Base-by-base conservation (phyloP, 2,113 vertebrate species). In the Poecile atricapillus region DNA sequence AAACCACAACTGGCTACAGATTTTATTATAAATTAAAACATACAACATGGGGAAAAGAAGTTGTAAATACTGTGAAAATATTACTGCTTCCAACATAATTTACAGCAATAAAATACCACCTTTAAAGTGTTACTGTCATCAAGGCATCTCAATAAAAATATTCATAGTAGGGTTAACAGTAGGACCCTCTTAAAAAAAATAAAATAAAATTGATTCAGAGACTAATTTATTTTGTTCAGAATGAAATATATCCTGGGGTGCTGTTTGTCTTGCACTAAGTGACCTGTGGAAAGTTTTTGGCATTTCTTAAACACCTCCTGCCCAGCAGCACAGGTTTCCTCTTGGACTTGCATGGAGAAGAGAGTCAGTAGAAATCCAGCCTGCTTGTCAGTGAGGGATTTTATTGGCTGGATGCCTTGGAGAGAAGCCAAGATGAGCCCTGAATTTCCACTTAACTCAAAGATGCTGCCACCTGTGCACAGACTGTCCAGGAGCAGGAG, bases 211-310 rank as follows among this genome's bases (percentile, higher is more conserved):
- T 0, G 1, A 52, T n/a, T 20, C 14, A 35, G 23, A 46, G 15
- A 41, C 30, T 49, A 77, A 60, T n/a, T 55, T 16, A 13, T 53
- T 62, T 83, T 28, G 24, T 62, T 33, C 31, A 83, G 50, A 77
- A 33, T 12, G 1, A 84, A 81, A 68, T 31, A 15, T 13, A 74
- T 37, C 16, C 27, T 1, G 0, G 3, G 10, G 11, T 73, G 6
- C 7, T 47, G 16, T 31, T 52, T 64, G 13, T 23, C 37, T 88
- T 64, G 58, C 50, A 73, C 28, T 24, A 28, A 35, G 49, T 21
- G 41, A 63, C 69, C 70, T 1, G 3, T 35, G 35, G 69, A 87
- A 89, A 63, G 9, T 62, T 87, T 21, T 52, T 62, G 53, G 10
- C 14, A 10, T 31, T 88, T 82, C 41, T 79, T 33, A 52, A 39